Percentiles rank a stretch among this genome's conserved stretches.
phyloP scores from a whole-genome alignment of 1,140 invertebrate genomes.

The Sminthurides bifidus region DNA sequence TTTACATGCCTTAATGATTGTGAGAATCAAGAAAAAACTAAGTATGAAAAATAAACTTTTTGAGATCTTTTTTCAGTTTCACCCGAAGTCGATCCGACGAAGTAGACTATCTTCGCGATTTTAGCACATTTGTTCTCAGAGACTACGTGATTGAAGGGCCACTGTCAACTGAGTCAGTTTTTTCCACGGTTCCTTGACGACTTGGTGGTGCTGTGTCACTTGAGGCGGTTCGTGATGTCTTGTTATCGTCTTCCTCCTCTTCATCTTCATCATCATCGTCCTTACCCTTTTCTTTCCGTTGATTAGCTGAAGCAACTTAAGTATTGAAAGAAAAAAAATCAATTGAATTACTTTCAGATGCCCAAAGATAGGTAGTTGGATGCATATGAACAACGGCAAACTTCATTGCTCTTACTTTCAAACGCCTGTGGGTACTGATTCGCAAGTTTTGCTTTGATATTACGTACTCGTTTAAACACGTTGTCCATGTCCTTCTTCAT shows the following conservation, averaged over 20 bases:
- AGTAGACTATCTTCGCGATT: too few species aligned
- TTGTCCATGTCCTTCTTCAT: slow-evolving; percentile 51
- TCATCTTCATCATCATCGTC: slow-evolving; percentile 21
- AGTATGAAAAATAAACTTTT: too few species aligned
- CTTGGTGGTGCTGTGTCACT: not conserved
- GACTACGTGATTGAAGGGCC: too few species aligned
- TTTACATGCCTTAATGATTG: too few species aligned
- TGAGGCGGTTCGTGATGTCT: slow-evolving; percentile 3
- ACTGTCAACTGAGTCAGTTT: slow-evolving; percentile 23
- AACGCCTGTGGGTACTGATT: slow-evolving; percentile 79
- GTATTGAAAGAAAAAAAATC: not conserved
- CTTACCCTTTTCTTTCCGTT: slow-evolving; percentile 21
- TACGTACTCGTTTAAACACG: slow-evolving; percentile 48
- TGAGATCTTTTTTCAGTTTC: too few species aligned
- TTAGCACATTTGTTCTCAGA: too few species aligned
- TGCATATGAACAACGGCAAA: not conserved
- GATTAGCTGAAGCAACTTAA: slow-evolving; percentile 17
- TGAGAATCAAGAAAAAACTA: too few species aligned
- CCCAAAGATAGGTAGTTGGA: not conserved
- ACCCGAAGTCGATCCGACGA: too few species aligned
- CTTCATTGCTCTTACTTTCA: slow-evolving; percentile 38
- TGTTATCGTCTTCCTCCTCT: slow-evolving; percentile 15
- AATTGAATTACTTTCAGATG: not conserved
- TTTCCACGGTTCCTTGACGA: slow-evolving; percentile 14
- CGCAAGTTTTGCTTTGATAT: slow-evolving; percentile 67